Conservation (phyloP, 2,797 vertebrate genomes). For the Carapus acus region DNA sequence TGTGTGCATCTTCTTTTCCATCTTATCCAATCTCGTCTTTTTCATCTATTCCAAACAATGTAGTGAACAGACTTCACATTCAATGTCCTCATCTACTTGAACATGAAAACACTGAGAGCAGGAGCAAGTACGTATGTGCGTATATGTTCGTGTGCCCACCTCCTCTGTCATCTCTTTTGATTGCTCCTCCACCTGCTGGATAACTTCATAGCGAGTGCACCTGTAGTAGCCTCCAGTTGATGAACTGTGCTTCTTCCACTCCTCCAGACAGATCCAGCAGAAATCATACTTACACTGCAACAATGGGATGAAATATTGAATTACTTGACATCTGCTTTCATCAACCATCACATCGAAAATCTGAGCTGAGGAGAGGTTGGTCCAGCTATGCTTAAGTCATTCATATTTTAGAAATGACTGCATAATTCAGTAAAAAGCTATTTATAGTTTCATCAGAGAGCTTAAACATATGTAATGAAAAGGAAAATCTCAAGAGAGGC, state of each 20-base stretch:
- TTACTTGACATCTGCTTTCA: not conserved
- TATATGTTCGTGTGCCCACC: slow-evolving; percentile 34
- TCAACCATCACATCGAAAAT: slow-evolving; percentile 6
- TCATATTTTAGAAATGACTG: slow-evolving; percentile 1
- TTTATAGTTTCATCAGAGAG: too few species aligned
- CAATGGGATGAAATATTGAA: not conserved
- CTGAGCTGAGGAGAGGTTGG: not conserved
- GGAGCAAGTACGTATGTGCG: not conserved
- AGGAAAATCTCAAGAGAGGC: not conserved
- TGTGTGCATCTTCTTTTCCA: too few species aligned
- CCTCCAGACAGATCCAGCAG: slow-evolving; percentile 99
- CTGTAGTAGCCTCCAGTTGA: slow-evolving; percentile 98
- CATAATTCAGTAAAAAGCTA: not conserved
- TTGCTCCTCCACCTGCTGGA: slow-evolving; percentile 95
- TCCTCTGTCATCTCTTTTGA: slow-evolving; percentile 69
- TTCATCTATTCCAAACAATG: too few species aligned
- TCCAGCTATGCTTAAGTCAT: not conserved
- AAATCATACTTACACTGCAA: slow-evolving; percentile 97
- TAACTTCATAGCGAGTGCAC: slow-evolving; percentile 96
- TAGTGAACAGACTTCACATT: too few species aligned
- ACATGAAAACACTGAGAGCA: not conserved
- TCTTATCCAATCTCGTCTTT: too few species aligned
- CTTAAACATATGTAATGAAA: too few species aligned
- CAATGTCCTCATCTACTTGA: not conserved
- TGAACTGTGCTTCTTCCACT: slow-evolving; percentile 99